Conservation (phyloP, 2,888 invertebrate species). For the Gonocerus acuteangulatus region DNA sequence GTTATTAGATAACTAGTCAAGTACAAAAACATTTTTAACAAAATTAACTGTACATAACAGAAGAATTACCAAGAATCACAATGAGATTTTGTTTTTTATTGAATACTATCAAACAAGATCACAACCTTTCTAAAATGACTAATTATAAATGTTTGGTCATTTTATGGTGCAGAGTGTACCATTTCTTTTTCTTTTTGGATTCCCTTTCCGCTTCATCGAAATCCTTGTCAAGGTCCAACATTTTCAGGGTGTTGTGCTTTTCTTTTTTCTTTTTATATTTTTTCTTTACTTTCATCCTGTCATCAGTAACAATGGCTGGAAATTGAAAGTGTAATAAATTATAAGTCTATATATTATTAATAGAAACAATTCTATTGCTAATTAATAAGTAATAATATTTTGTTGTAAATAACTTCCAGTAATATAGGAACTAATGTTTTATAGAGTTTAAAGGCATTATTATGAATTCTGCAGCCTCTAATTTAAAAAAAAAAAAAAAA, state of each 20-base stretch:
- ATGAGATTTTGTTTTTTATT: not conserved
- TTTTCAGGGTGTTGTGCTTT: constrained; percentile 44
- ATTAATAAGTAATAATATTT: no score
- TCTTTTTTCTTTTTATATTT: constrained; percentile 50
- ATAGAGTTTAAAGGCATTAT: no score
- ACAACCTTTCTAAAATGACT: not conserved
- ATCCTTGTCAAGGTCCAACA: constrained; percentile 52
- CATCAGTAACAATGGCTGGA: constrained; percentile 48
- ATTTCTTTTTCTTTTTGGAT: constrained; percentile 48
- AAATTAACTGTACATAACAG: not conserved
- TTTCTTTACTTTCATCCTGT: constrained; percentile 43
- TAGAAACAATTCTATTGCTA: no score
- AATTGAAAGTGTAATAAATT: no score
- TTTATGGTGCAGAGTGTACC: constrained; percentile 42
- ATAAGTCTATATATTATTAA: no score
- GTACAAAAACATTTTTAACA: not conserved
- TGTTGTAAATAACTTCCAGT: no score
- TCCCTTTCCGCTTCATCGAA: constrained; percentile 49
- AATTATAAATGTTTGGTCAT: constrained; percentile 25
- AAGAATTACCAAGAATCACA: not conserved
- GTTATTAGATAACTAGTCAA: not conserved
- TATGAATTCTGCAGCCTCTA: no score
- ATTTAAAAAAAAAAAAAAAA: no score
- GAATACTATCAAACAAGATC: not conserved
- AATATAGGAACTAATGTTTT: no score